Conservation (phyloP, 1,140 invertebrate genomes). For the Platyscapa corneri region DNA sequence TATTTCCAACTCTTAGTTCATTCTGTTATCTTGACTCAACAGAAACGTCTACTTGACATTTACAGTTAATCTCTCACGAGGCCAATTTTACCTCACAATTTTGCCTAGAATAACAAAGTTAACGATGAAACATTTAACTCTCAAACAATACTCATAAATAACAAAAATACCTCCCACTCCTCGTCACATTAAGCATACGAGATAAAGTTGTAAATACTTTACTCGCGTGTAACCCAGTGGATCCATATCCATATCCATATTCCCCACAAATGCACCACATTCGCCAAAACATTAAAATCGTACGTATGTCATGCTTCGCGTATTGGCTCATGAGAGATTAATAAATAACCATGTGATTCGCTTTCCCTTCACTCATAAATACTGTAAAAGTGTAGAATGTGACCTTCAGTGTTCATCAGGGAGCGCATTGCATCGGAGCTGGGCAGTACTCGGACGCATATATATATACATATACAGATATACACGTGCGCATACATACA, state of each 20-base stretch:
- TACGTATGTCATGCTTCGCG: not conserved
- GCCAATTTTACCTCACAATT: not conserved
- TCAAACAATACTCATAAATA: not conserved
- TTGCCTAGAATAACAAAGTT: not conserved
- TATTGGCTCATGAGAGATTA: constrained; percentile 33
- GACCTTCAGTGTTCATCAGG: constrained; percentile 6
- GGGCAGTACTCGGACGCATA: constrained; percentile 42
- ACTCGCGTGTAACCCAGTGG: not conserved
- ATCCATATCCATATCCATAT: not conserved
- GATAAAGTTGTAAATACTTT: constrained; percentile 23
- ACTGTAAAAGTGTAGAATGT: constrained; percentile 38
- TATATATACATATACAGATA: too few species aligned
- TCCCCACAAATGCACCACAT: not conserved
- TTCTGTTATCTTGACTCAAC: constrained; percentile 4
- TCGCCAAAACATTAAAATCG: constrained; percentile 7
- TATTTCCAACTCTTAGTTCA: constrained; percentile 17
- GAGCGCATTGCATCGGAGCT: constrained; percentile 48
- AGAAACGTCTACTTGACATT: constrained; percentile 19
- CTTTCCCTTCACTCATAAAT: constrained; percentile 27
- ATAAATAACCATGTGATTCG: constrained; percentile 27
- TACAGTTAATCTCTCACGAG: constrained; percentile 31
- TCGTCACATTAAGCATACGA: constrained; percentile 5
- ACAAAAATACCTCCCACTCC: not conserved
- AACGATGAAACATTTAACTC: constrained; percentile 25
- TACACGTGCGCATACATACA: too few species aligned